Evolutionary conservation across 2,888 invertebrate genomes (phyloP).

Genomic region (Baronia brevicornis): DNA sequence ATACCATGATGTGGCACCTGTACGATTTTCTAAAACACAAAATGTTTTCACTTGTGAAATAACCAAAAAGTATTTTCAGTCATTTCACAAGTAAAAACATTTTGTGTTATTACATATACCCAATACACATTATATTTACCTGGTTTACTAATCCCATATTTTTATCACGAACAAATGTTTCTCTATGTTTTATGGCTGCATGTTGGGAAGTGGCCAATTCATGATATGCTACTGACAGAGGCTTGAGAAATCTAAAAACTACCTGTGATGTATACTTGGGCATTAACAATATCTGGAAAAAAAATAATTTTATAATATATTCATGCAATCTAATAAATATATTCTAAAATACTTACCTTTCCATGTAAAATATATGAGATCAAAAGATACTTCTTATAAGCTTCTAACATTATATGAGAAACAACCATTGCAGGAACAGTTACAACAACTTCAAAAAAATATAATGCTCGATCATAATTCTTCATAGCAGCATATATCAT

Average conservation of each 20-base stretch:
- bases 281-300: constrained; percentile 74
- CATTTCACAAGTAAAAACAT: no score
- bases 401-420: constrained; percentile 97
- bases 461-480: constrained; percentile 93
- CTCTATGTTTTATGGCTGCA: constrained; percentile 87
- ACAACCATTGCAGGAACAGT: constrained; percentile 96
- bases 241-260: constrained; percentile 88
- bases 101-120: background rate
- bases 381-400: constrained; percentile 96
- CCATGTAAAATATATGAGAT: constrained; percentile 94
- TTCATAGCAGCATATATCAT: constrained; percentile 97
- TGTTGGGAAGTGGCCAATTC: constrained; percentile 90
- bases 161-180: constrained; percentile 85
- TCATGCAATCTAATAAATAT: background rate
- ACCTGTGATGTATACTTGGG: constrained; percentile 96
- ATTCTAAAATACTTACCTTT: constrained; percentile 75
- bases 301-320: constrained; percentile 3
- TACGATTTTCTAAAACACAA: no score
- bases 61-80: no score
- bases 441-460: constrained; percentile 96
- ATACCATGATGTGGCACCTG: no score
- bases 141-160: constrained; percentile 88
- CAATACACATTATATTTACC: constrained; percentile 37
- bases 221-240: constrained; percentile 89
- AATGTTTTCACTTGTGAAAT: no score